These are phyloP conservation scores for Neodiprion pinetum DNA, from an alignment of 1,140 invertebrate genomes.

Conservation along the genomic window DNA sequence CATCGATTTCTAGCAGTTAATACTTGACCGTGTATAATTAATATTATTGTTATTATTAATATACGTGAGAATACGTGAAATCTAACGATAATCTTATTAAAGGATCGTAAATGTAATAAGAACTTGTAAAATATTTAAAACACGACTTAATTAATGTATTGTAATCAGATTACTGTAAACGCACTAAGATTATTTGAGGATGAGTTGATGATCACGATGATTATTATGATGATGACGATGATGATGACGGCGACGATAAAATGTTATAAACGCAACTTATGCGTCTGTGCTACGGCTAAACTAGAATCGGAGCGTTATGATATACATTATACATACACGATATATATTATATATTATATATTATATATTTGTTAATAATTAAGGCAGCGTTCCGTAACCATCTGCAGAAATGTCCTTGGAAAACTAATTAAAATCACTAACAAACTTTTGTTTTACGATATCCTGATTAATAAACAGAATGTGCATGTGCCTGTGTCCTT, in stretches of 20 bases:
- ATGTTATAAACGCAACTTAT: not conserved
- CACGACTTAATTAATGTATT: conserved; percentile 3
- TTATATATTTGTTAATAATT: conserved; percentile 6
- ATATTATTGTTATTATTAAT: no score
- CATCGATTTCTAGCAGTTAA: no score
- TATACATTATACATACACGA: not conserved
- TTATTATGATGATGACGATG: no score
- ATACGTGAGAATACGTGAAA: not conserved
- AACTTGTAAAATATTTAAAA: not conserved
- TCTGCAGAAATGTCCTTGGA: not conserved
- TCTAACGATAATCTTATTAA: not conserved
- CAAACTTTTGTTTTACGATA: conserved; percentile 57
- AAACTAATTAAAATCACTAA: conserved; percentile 28
- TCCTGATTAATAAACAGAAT: conserved; percentile 64
- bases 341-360: not conserved
- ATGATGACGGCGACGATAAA: not conserved
- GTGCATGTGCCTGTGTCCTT: conserved; percentile 63
- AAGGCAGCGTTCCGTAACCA: conserved; percentile 5
- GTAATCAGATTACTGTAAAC: conserved; percentile 7
- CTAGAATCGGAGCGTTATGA: not conserved
- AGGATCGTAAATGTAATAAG: not conserved
- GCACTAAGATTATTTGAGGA: not conserved
- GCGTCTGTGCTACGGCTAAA: not conserved
- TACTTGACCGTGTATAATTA: no score
- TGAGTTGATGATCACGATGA: not conserved